These are phyloP conservation scores for Gryllus longicercus DNA, from an alignment of 2,888 invertebrate species.

Conservation along the genomic window DNA sequence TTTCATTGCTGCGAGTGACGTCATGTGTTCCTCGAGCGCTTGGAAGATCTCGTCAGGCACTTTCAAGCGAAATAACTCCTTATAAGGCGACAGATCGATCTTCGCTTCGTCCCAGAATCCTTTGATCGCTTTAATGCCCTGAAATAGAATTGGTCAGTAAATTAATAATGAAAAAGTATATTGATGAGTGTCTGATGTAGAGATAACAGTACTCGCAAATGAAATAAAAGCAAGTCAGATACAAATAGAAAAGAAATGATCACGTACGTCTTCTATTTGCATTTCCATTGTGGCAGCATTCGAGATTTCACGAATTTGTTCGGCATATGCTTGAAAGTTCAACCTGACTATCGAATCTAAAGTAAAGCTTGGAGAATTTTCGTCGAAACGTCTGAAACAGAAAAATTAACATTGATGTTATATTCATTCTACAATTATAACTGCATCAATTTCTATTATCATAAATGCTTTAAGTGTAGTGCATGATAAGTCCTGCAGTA, in stretches of 20 bases:
- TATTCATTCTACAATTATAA: not conserved
- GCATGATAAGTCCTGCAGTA: no score
- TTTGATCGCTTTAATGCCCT: constrained; percentile 67
- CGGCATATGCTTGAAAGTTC: constrained; percentile 77
- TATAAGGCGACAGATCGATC: constrained; percentile 70
- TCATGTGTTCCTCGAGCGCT: constrained; percentile 79
- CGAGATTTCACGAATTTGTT: constrained; percentile 80
- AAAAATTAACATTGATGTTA: not conserved
- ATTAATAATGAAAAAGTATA: not conserved
- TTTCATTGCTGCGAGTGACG: constrained; percentile 81
- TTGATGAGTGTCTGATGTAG: not conserved
- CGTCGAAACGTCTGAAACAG: constrained; percentile 66
- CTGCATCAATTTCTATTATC: not conserved
- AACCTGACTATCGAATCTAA: constrained; percentile 74
- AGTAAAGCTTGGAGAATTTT: constrained; percentile 73
- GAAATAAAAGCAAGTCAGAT: not conserved
- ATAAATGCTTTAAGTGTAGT: not conserved
- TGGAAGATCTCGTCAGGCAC: constrained; percentile 75
- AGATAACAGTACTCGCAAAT: not conserved
- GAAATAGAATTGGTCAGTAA: constrained; percentile 21
- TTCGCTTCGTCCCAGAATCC: constrained; percentile 69
- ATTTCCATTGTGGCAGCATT: constrained; percentile 86
- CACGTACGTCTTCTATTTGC: constrained; percentile 65
- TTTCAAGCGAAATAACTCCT: constrained; percentile 65
- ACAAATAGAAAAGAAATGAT: constrained; percentile 17